These are phyloP conservation scores for Lacerta agilis DNA, from an alignment of 2,797 vertebrate species.

Conservation along the genomic window DNA sequence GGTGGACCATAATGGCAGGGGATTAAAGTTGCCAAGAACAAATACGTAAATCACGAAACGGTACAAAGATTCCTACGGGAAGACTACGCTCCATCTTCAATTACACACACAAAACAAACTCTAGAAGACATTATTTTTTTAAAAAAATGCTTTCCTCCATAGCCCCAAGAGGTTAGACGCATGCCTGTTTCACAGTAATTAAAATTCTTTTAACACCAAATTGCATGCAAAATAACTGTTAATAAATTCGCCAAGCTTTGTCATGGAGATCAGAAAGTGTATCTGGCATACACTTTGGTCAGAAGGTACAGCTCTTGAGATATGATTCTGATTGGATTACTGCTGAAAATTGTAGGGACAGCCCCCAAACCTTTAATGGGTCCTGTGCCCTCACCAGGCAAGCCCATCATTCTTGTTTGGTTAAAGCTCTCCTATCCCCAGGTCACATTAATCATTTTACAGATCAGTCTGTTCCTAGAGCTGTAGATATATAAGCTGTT, in stretches of 20 bases:
- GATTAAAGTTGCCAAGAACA: neutral
- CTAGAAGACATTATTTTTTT: neutral
- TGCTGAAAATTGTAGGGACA: neutral
- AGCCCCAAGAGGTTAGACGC: neutral
- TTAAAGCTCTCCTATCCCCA: constrained; percentile 5
- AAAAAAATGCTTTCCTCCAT: neutral
- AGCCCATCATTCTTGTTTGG: constrained; percentile 20
- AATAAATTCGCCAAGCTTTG: neutral
- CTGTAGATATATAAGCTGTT: neutral
- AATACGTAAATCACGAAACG: neutral
- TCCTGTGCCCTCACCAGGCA: neutral
- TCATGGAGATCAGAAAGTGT: neutral
- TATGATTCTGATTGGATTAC: neutral
- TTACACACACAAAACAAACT: neutral
- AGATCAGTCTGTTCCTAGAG: constrained; percentile 9
- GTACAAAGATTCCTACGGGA: neutral
- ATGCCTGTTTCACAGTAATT: neutral
- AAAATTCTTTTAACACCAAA: neutral
- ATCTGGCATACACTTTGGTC: neutral
- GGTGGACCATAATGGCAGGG: neutral
- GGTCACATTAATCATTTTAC: constrained; percentile 17
- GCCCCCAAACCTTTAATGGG: neutral
- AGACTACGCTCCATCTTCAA: neutral
- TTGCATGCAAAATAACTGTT: neutral
- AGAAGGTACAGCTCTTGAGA: neutral